Percentiles rank a stretch among this genome's conserved stretches.
Conservation (phyloP, 2,797 vertebrate species). For the Margarornis squamiger region DNA sequence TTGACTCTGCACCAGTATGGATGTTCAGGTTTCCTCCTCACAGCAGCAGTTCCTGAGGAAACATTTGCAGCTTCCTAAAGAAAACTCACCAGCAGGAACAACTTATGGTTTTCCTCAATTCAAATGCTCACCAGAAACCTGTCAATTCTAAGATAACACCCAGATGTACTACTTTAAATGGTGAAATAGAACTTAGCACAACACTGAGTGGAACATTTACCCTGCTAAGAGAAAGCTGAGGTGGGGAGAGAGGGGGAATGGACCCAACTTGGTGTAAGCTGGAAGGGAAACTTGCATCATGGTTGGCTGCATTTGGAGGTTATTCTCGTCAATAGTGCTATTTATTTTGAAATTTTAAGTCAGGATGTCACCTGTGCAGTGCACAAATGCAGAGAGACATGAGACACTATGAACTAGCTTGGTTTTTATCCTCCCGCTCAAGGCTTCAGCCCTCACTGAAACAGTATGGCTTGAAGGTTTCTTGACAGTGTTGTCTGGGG, state of each 20-base stretch:
- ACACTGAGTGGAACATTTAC: rapidly evolving
- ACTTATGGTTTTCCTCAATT: not conserved
- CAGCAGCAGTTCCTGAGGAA: not conserved
- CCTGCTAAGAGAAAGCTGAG: not conserved
- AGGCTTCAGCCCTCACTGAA: not conserved
- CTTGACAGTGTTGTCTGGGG: no score
- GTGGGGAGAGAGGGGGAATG: not conserved
- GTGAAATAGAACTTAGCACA: not conserved
- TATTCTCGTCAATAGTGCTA: not conserved
- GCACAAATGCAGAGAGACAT: not conserved
- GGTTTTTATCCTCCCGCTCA: not conserved
- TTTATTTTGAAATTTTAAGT: not conserved
- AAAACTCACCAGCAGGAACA: not conserved
- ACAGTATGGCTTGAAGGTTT: rapidly evolving
- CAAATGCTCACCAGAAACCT: not conserved
- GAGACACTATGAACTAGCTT: not conserved
- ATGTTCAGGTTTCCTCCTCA: not conserved
- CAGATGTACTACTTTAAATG: not conserved
- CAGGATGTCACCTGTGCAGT: not conserved
- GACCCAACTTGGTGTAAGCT: not conserved
- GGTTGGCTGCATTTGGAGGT: not conserved
- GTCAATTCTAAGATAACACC: not conserved
- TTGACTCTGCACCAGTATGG: not conserved
- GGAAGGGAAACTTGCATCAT: not conserved
- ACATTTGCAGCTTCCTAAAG: not conserved